These are phyloP conservation scores for Montipora foliosa DNA, from an alignment of 64 coral and sea anemone genomes.

Conservation along the genomic window DNA sequence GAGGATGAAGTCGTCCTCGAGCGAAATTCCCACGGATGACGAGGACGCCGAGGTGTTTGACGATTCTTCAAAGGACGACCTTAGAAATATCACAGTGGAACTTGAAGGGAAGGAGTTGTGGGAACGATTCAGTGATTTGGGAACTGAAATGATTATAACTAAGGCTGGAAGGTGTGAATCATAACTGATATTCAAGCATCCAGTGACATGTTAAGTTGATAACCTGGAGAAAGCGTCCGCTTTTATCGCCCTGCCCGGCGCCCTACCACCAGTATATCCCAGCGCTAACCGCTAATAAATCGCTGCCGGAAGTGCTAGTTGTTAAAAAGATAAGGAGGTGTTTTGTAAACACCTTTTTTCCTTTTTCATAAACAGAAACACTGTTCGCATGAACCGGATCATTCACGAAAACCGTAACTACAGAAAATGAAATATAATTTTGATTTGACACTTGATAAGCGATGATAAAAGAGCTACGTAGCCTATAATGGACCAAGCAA, in stretches of 20 bases:
- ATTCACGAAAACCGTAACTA: conserved; percentile 43
- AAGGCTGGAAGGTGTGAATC: conserved; percentile 98
- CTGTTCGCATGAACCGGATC: neutral
- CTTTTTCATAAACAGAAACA: conserved; percentile 24
- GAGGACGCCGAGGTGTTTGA: conserved; percentile 48
- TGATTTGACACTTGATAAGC: conserved; percentile 38
- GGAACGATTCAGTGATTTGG: conserved; percentile 97
- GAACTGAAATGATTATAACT: conserved; percentile 99
- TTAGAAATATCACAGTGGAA: conserved; percentile 81
- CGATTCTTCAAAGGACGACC: conserved; percentile 36
- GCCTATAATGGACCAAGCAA: conserved; percentile 22
- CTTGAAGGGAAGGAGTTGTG: conserved; percentile 95
- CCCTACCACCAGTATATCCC: conserved; percentile 25
- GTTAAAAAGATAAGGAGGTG: conserved; percentile 59
- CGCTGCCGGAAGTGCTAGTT: conserved; percentile 46
- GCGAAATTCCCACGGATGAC: conserved; percentile 35
- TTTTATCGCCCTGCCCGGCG: conserved; percentile 6
- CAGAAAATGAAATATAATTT: neutral
- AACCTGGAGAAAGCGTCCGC: conserved; percentile 28
- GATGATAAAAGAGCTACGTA: neutral
- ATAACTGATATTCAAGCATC: neutral
- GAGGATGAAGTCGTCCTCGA: conserved; percentile 43
- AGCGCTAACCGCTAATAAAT: conserved; percentile 48
- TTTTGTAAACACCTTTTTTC: conserved; percentile 50
- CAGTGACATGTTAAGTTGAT: conserved; percentile 9